A percentile compares a stretch with the other conserved stretches of the same genome.
Evolutionary conservation across 2,888 invertebrate genomes (phyloP).

Genomic region (Tyria jacobaeae): DNA sequence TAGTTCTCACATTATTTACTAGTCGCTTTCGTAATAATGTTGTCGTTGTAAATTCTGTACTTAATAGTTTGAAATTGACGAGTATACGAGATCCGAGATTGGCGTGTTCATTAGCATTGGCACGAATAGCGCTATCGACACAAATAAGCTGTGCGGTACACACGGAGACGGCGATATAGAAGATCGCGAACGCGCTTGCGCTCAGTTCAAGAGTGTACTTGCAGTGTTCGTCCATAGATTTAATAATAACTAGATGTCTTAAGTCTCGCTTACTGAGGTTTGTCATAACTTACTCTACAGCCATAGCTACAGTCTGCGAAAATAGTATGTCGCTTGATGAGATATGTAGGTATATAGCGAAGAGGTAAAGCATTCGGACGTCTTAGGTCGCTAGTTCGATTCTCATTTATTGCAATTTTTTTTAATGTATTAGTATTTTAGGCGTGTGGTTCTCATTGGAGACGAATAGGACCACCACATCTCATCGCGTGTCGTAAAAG

Average conservation of each 20-base stretch:
- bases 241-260: not conserved
- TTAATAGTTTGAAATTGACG: conserved; percentile 54
- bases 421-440: no score
- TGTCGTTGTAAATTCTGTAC: conserved; percentile 51
- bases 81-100: conserved; percentile 67
- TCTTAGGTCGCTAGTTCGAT: not conserved
- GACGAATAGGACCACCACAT: no score
- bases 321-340: not conserved
- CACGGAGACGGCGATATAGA: conserved; percentile 12
- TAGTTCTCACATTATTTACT: conserved; percentile 20
- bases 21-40: conserved; percentile 29
- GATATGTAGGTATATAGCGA: not conserved
- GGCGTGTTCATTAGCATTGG: conserved; percentile 75
- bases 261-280: not conserved
- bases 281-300: not conserved
- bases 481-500: no score
- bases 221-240: not conserved
- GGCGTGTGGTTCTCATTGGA: no score
- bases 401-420: no score
- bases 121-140: conserved; percentile 71
- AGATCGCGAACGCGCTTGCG: conserved; percentile 42
- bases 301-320: not conserved
- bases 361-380: not conserved
- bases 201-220: not conserved
- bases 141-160: conserved; percentile 49